Conservation (phyloP, 2,113 vertebrate species). For the Todiramphus saurophagus region DNA sequence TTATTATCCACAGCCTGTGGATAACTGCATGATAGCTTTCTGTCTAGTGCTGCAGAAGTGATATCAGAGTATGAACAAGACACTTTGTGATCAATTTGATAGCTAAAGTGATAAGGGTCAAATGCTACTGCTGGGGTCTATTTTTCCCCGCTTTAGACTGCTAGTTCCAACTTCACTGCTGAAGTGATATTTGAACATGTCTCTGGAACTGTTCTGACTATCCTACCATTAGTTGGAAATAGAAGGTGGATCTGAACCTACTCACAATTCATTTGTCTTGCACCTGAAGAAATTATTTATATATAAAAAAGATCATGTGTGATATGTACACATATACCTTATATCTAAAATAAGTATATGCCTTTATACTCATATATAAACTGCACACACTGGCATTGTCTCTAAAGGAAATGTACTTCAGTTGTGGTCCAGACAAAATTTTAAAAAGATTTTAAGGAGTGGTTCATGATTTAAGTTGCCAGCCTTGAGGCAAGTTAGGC, state of each 20-base stretch:
- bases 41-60: neutral
- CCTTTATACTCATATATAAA: neutral
- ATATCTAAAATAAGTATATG: neutral
- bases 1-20: neutral
- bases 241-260: neutral
- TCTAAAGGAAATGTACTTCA: neutral
- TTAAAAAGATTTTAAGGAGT: neutral
- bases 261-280: neutral
- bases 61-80: neutral
- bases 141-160: neutral
- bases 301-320: neutral
- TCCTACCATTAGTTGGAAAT: neutral
- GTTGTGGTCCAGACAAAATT: neutral
- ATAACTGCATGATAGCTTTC: neutral
- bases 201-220: neutral
- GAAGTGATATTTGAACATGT: neutral
- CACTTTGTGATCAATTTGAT: neutral
- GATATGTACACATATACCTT: neutral
- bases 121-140: neutral
- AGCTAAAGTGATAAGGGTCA: neutral
- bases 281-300: neutral
- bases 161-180: neutral
- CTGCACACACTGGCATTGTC: neutral
- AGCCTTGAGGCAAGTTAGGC: neutral
- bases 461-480: neutral